Conservation (phyloP, 1,140 invertebrate species). For the Dendrolimus punctatus region DNA sequence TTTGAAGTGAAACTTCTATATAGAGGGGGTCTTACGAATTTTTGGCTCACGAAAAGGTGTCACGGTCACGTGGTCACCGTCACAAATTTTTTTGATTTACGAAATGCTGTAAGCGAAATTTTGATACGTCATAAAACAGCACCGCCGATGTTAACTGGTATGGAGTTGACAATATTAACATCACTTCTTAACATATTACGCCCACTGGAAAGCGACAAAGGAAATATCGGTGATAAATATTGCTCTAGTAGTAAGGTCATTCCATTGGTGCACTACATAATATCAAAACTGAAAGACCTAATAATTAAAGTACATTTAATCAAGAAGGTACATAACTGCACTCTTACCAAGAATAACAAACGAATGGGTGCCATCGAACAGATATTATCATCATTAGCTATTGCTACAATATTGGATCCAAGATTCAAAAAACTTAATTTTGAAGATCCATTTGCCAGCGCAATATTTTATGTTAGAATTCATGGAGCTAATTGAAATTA, state of each 20-base stretch:
- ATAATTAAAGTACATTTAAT: constrained; percentile 10
- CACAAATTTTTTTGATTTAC: constrained; percentile 39
- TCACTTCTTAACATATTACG: constrained; percentile 31
- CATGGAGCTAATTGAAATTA: not conserved
- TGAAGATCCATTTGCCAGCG: not conserved
- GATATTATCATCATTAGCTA: constrained; percentile 1
- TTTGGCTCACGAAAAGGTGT: too few species aligned
- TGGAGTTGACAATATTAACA: constrained; percentile 33
- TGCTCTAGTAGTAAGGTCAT: constrained; percentile 54
- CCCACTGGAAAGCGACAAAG: constrained; percentile 46
- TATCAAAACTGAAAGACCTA: constrained; percentile 24
- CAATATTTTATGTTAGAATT: constrained; percentile 3
- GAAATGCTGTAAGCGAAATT: constrained; percentile 25
- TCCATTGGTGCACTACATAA: constrained; percentile 44
- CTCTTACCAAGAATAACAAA: constrained; percentile 20
- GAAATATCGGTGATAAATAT: constrained; percentile 59
- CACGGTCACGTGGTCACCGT: too few species aligned
- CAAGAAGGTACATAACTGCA: constrained; percentile 6
- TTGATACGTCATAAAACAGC: constrained; percentile 3
- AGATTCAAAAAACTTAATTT: constrained; percentile 12
- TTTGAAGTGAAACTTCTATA: too few species aligned
- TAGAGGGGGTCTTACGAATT: too few species aligned
- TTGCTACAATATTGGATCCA: constrained; percentile 21
- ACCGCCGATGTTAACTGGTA: constrained; percentile 33
- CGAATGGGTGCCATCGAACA: constrained; percentile 21